Percentiles rank a stretch among this genome's conserved stretches.
These are phyloP conservation scores for Tenebrosternarchus preto DNA, from an alignment of 2,113 vertebrate species.

Conservation along the genomic window DNA sequence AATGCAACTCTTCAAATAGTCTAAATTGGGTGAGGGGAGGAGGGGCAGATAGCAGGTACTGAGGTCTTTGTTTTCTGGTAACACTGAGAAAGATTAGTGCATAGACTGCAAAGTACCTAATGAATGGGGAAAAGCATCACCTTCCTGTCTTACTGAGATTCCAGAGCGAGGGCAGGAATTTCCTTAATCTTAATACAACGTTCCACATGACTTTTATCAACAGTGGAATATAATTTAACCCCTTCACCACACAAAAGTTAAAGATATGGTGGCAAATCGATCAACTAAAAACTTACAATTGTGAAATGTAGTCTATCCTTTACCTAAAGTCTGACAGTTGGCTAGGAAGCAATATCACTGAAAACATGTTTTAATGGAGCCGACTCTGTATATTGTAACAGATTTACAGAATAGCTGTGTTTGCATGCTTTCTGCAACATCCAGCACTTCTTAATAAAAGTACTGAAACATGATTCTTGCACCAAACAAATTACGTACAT, in stretches of 20 bases:
- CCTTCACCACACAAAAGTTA: not conserved
- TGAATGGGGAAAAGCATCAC: slow-evolving; percentile 24
- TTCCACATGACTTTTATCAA: slow-evolving; percentile 4
- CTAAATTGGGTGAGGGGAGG: not conserved
- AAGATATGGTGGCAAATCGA: not conserved
- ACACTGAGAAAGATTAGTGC: slow-evolving; percentile 55
- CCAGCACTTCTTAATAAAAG: slow-evolving; percentile 9
- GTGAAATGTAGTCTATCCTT: slow-evolving; percentile 34
- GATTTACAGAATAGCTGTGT: not conserved
- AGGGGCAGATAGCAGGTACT: slow-evolving; percentile 31
- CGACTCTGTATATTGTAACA: slow-evolving; percentile 7
- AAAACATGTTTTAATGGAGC: not conserved
- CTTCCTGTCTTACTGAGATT: slow-evolving; percentile 31
- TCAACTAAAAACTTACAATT: slow-evolving; percentile 11
- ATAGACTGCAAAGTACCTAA: slow-evolving; percentile 58
- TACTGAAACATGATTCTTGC: slow-evolving; percentile 9
- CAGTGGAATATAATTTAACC: slow-evolving; percentile 39
- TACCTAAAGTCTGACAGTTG: slow-evolving; percentile 23
- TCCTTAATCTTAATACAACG: slow-evolving; percentile 24
- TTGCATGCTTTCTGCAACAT: slow-evolving; percentile 28
- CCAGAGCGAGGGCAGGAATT: slow-evolving; percentile 22
- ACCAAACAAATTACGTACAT: slow-evolving; percentile 18
- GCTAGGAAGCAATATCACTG: not conserved
- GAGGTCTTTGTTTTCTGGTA: slow-evolving; percentile 44
- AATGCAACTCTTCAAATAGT: slow-evolving; percentile 25